Percentiles rank a stretch among this genome's conserved stretches.
Conservation (phyloP, 2,113 vertebrate genomes). For the Arvicanthis niloticus region DNA sequence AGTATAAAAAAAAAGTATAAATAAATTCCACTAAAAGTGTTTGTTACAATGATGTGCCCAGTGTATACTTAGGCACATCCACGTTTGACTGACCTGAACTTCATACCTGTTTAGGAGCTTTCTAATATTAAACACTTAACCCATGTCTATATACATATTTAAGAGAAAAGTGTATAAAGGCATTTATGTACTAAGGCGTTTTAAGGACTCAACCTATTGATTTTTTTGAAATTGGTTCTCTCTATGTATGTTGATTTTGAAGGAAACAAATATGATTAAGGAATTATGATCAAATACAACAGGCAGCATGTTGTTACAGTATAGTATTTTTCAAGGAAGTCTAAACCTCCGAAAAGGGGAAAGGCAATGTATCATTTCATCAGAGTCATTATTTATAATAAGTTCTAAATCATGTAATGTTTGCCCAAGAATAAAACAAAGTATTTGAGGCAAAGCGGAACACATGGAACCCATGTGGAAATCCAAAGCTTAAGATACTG, state of each 20-base stretch:
- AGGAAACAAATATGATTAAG: not conserved
- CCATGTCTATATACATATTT: not conserved
- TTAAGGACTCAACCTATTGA: not conserved
- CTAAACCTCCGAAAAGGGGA: not conserved
- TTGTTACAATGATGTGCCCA: not conserved
- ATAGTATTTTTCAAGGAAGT: not conserved
- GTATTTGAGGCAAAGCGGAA: not conserved
- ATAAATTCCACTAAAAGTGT: not conserved
- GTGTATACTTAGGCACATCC: not conserved
- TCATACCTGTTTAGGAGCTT: not conserved
- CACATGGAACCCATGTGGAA: not conserved
- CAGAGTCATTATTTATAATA: not conserved
- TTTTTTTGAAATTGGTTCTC: not conserved
- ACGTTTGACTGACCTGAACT: constrained; percentile 13
- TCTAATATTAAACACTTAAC: not conserved
- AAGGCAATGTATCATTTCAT: constrained; percentile 14
- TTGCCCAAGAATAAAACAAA: constrained; percentile 2
- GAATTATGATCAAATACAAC: not conserved
- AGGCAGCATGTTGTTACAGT: not conserved
- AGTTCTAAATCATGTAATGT: not conserved
- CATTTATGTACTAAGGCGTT: not conserved
- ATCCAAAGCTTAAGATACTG: not conserved
- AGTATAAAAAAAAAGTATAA: too few relatives aligned
- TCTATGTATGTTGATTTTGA: not conserved
- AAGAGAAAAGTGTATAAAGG: not conserved